Conservation (phyloP, 1,140 invertebrate species). For the Dreissena rostriformis region DNA sequence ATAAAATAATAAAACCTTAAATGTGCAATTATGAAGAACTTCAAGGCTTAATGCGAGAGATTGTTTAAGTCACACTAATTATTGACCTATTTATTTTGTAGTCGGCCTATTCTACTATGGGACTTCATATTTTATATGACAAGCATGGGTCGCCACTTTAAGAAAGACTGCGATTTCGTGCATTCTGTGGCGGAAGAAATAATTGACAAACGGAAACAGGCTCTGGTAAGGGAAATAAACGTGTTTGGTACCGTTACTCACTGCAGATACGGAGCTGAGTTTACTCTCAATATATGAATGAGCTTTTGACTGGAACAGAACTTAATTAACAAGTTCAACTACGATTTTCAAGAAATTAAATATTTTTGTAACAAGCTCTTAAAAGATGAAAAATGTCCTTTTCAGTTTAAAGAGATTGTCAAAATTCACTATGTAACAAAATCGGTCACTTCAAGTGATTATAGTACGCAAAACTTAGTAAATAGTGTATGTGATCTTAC, state of each 20-base stretch:
- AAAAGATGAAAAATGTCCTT: too few species aligned
- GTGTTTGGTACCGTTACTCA: too few species aligned
- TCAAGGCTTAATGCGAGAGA: neutral
- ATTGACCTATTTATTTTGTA: neutral
- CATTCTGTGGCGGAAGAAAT: conserved; percentile 46
- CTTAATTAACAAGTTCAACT: too few species aligned
- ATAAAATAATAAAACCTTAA: neutral
- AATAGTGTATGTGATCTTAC: too few species aligned
- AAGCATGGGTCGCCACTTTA: conserved; percentile 15
- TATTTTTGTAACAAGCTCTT: too few species aligned
- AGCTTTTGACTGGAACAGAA: too few species aligned
- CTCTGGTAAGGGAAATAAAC: neutral
- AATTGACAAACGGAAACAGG: conserved; percentile 36
- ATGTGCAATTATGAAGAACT: neutral
- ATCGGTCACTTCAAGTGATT: too few species aligned
- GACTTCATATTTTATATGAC: conserved; percentile 44
- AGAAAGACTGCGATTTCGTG: conserved; percentile 50
- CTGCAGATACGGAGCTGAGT: neutral
- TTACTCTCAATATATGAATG: too few species aligned
- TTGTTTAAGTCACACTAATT: neutral
- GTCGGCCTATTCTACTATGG: conserved; percentile 1
- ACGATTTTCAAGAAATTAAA: too few species aligned
- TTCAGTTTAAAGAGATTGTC: too few species aligned
- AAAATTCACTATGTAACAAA: too few species aligned
- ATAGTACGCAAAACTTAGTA: too few species aligned